phyloP scores from a whole-genome alignment of 1,140 invertebrate genomes.

The Telenomus remus region DNA sequence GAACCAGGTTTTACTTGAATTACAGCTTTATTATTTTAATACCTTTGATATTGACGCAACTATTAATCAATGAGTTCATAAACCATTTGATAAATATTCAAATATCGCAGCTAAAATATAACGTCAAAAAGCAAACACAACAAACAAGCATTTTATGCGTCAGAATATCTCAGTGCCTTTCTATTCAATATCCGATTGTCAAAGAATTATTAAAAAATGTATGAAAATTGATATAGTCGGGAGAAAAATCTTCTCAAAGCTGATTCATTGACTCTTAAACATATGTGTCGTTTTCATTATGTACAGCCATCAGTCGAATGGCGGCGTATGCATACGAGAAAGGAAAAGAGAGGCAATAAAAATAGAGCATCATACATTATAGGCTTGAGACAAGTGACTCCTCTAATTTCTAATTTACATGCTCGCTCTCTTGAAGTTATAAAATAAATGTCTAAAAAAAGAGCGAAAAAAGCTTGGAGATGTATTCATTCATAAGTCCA shows the following conservation, averaged over 20 bases:
- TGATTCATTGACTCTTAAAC: too few species aligned
- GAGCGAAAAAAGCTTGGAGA: constrained; percentile 37
- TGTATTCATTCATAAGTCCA: constrained; percentile 51
- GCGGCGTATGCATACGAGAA: background rate
- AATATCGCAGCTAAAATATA: too few species aligned
- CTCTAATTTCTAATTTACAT: constrained; percentile 52
- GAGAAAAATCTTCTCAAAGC: constrained; percentile 38
- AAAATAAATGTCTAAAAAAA: constrained; percentile 7
- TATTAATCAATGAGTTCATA: too few species aligned
- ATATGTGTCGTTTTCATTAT: background rate
- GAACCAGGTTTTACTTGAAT: too few species aligned
- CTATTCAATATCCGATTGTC: constrained; percentile 47
- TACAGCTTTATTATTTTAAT: too few species aligned
- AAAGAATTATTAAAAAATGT: constrained; percentile 42
- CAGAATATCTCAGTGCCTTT: constrained; percentile 30
- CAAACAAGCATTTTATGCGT: constrained; percentile 10
- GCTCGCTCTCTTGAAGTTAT: constrained; percentile 23
- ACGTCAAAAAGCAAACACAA: too few species aligned
- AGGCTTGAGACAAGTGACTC: constrained; percentile 35
- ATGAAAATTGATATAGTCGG: constrained; percentile 42
- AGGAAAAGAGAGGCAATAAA: constrained; percentile 1
- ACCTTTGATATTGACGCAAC: too few species aligned
- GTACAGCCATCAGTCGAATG: background rate
- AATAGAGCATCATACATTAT: constrained; percentile 15
- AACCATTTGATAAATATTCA: too few species aligned